phyloP scores from a whole-genome alignment of 2,797 vertebrate genomes.

The Myiotriccus ornatus region DNA sequence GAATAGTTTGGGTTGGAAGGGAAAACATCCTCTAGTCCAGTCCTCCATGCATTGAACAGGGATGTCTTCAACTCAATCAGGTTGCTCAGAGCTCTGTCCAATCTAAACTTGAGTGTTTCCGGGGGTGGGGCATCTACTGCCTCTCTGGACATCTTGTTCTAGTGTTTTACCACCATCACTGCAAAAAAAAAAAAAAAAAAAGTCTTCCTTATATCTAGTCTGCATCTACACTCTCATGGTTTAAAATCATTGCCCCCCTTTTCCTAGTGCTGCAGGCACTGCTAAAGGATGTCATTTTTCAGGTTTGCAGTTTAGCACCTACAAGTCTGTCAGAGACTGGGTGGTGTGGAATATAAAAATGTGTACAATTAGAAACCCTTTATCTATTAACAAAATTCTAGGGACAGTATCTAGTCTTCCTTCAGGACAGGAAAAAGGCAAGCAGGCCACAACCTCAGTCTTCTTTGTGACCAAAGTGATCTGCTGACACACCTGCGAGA shows the following conservation, averaged over 20 bases:
- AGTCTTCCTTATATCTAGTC: not conserved
- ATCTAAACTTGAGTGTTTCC: not conserved
- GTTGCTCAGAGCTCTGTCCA: not conserved
- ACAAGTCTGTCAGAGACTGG: not conserved
- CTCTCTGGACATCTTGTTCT: not conserved
- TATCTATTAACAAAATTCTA: not conserved
- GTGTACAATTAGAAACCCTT: not conserved
- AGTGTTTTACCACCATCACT: not conserved
- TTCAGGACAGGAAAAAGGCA: not conserved
- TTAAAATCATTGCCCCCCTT: not conserved
- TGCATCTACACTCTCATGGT: not conserved
- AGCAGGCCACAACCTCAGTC: not conserved
- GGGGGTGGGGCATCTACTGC: not conserved
- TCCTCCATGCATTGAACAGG: not conserved
- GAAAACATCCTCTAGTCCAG: not conserved
- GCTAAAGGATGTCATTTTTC: not conserved
- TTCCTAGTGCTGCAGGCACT: not conserved
- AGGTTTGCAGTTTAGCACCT: not conserved
- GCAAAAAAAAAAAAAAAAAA: not conserved
- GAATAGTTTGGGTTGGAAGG: not conserved
- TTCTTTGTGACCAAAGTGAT: not conserved
- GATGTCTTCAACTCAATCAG: not conserved
- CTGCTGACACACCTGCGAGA: not conserved
- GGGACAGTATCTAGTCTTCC: not conserved
- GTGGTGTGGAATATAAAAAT: not conserved